Conservation (phyloP, 2,888 invertebrate genomes). For the Ferrisia virgata region DNA sequence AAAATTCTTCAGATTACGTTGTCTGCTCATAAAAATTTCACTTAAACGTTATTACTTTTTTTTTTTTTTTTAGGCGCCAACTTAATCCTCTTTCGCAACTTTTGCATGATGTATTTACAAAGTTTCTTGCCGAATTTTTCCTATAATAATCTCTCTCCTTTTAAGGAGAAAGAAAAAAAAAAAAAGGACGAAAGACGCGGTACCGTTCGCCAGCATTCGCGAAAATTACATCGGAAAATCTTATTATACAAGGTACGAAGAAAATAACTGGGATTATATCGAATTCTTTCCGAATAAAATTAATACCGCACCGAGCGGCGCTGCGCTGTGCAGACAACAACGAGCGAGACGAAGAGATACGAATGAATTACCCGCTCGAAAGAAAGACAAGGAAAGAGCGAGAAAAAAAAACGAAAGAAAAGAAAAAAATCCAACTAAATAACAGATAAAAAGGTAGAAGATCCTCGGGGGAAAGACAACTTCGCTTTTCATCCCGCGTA, state of each 20-base stretch:
- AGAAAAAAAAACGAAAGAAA: not conserved
- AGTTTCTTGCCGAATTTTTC: constrained; percentile 40
- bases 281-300: constrained; percentile 46
- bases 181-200: not conserved
- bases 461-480: constrained; percentile 42
- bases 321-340: not conserved
- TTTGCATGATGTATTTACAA: constrained; percentile 45
- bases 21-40: constrained; percentile 43
- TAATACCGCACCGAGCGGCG: constrained; percentile 21
- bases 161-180: not conserved
- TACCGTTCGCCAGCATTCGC: constrained; percentile 4
- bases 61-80: constrained; percentile 39
- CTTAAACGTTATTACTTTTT: constrained; percentile 45
- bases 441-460: constrained; percentile 45
- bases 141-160: constrained; percentile 22
- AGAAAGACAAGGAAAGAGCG: not conserved
- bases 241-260: constrained; percentile 45
- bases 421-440: constrained; percentile 32
- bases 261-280: constrained; percentile 45
- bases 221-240: constrained; percentile 45
- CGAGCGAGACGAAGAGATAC: not conserved
- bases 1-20: constrained; percentile 12
- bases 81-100: constrained; percentile 43
- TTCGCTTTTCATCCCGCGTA: constrained; percentile 38
- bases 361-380: not conserved